Base-by-base conservation (phyloP, 2,113 vertebrate genomes). In the Anas platyrhynchos region DNA sequence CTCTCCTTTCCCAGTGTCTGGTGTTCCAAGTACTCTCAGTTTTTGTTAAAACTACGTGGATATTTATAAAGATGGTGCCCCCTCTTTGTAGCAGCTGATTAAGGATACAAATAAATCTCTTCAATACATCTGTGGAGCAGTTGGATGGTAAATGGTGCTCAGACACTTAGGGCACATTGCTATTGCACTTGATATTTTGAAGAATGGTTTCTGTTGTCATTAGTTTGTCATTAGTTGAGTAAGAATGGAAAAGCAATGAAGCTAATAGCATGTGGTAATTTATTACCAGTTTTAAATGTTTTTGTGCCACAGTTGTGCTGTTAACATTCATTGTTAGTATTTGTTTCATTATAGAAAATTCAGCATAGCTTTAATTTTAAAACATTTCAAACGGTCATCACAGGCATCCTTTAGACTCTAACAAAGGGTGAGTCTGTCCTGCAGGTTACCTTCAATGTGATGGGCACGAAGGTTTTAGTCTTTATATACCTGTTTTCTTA, bases 231-330 rank as follows among this genome's bases (percentile, higher is more conserved):
- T 67, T 74, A 89, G n/a, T 76, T 91, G 77, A 73, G 75, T 86
- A 90, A 91, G 88, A 85, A 85, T 27, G 56, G 80, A 66, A 91
- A 89, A 83, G 66, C 59, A 88, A 46, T 66, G 86, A 80, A 73
- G 6, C 79, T 85, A 79, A 68, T 76, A 93, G 61, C 61, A 55
- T 77, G 29, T 89, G 78, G 86, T 90, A 59, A 83, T 94, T 72
- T 52, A 63, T 67, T 88, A 69, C 38, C 56, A 13, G 21, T 54
- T 86, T 86, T 84, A 43, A 71, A 76, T 80, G 20, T 4, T 25
- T 89, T 86, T 86, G 63, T 91, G 91, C 83, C 66, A 86, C 67
- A 55, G 0, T 43, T 86, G 54, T 83, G 25, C 71, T 85, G 54
- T 21, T 67, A 52, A 34, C 0, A 0, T 44, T 95, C 2, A 12